A percentile compares a stretch with the other conserved stretches of the same genome.
These are phyloP conservation scores for Benthosema pterotum DNA, from an alignment of 2,797 vertebrate genomes.

Conservation along the genomic window DNA sequence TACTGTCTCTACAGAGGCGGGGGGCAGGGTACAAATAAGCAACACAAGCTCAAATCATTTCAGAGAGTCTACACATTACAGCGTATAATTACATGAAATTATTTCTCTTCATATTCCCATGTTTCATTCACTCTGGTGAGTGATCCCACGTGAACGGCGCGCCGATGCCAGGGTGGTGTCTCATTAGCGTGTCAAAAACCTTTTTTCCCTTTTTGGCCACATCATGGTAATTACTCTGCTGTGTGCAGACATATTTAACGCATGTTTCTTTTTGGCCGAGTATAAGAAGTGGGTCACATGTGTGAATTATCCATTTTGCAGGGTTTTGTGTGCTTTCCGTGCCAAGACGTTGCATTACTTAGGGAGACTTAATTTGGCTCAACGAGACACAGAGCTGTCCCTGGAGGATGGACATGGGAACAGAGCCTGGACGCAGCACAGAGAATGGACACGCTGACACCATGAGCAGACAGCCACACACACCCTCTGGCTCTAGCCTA, in stretches of 20 bases:
- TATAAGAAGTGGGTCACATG: slow-evolving; percentile 77
- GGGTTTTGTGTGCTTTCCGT: slow-evolving; percentile 74
- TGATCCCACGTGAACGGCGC: too few species aligned
- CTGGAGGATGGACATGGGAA: slow-evolving; percentile 66
- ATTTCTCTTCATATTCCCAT: too few species aligned
- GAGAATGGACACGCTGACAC: slow-evolving; percentile 59
- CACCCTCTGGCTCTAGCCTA: slow-evolving; percentile 61
- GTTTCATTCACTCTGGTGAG: too few species aligned
- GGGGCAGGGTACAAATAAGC: too few species aligned
- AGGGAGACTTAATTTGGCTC: slow-evolving; percentile 62
- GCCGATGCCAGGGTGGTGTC: too few species aligned
- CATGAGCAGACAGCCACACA: slow-evolving; percentile 23
- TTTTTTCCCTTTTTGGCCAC: too few species aligned
- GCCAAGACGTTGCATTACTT: slow-evolving; percentile 69
- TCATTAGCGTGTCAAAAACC: too few species aligned
- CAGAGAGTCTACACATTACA: too few species aligned
- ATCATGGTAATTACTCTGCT: too few species aligned
- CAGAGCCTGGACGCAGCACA: slow-evolving; percentile 47
- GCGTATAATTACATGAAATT: too few species aligned
- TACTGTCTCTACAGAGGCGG: too few species aligned
- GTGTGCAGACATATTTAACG: slow-evolving; percentile 38
- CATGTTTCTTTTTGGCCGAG: slow-evolving; percentile 35
- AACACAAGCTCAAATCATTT: too few species aligned
- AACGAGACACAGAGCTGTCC: slow-evolving; percentile 51
- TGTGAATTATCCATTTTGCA: slow-evolving; percentile 78